Percentiles rank a stretch among this genome's conserved stretches.
phyloP scores from a whole-genome alignment of 1,140 invertebrate genomes.

The Mesaphorura yosii region DNA sequence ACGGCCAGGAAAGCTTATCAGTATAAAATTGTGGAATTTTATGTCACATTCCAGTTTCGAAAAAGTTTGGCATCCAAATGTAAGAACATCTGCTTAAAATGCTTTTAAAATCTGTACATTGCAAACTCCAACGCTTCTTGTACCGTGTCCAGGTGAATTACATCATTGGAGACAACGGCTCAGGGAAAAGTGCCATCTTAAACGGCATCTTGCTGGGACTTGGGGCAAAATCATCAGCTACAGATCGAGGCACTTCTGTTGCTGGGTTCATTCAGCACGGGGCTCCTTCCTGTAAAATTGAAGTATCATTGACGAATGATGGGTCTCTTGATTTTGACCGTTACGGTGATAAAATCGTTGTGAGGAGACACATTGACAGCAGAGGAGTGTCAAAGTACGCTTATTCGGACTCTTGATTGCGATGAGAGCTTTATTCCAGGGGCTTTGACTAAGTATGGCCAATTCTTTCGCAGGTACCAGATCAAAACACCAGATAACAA shows the following conservation, averaged over 20 bases:
- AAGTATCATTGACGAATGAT: slow-evolving; percentile 61
- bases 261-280: slow-evolving; percentile 45
- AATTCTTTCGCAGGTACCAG: slow-evolving; percentile 2
- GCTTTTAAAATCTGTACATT: not conserved
- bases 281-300: slow-evolving; percentile 39
- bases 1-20: not conserved
- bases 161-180: slow-evolving; percentile 80
- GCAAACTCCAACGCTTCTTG: not conserved
- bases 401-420: not conserved
- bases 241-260: slow-evolving; percentile 59
- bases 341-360: slow-evolving; percentile 65
- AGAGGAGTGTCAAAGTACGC: slow-evolving; percentile 41
- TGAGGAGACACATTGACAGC: slow-evolving; percentile 54
- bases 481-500: not conserved
- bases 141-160: slow-evolving; percentile 50
- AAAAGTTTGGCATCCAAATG: not conserved
- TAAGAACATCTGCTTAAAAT: not conserved
- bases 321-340: slow-evolving; percentile 56
- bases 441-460: not conserved
- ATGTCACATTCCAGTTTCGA: not conserved
- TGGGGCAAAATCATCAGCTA: slow-evolving; percentile 62
- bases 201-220: slow-evolving; percentile 74
- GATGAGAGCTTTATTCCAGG: not conserved
- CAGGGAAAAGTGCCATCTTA: slow-evolving; percentile 88
- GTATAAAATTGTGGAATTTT: slow-evolving; percentile 1